Percentiles rank a stretch among this genome's conserved stretches.
These are phyloP conservation scores for Lytechinus pictus DNA, from an alignment of 35 echinoderm and acorn worm genomes.

Conservation along the genomic window DNA sequence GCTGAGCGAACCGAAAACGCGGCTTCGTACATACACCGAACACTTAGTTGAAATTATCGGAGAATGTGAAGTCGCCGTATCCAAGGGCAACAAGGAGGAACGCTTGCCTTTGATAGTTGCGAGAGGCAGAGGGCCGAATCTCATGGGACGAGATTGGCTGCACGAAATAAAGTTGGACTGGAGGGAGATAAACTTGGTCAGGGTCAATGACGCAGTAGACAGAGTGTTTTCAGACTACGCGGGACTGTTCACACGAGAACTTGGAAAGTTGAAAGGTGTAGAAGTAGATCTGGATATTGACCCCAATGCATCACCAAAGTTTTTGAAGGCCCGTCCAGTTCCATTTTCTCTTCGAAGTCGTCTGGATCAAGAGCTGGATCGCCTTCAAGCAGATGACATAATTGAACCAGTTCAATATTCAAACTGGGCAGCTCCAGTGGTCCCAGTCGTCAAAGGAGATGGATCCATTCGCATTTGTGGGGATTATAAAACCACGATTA, in stretches of 20 bases:
- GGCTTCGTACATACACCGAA: no score
- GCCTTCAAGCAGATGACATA: slow-evolving; percentile 45
- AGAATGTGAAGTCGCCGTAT: no score
- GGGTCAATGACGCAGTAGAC: no score
- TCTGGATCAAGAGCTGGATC: slow-evolving; percentile 40
- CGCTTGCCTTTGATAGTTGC: no score
- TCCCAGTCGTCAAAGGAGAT: slow-evolving; percentile 38
- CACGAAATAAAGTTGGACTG: no score
- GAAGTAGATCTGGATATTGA: slow-evolving; percentile 50
- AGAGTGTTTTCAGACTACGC: not conserved
- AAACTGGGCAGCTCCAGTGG: slow-evolving; percentile 56
- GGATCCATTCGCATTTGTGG: not conserved
- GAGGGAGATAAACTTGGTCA: no score
- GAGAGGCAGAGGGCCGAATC: no score
- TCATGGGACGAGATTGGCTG: no score
- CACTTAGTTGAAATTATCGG: no score
- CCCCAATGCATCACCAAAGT: not conserved
- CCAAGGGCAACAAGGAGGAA: no score
- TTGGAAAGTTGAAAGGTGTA: slow-evolving; percentile 46
- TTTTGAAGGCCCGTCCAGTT: slow-evolving; percentile 57
- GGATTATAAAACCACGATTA: slow-evolving; percentile 31
- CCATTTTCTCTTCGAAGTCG: slow-evolving; percentile 48
- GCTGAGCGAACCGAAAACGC: no score
- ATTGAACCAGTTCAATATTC: slow-evolving; percentile 55
- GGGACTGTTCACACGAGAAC: slow-evolving; percentile 23